These are phyloP conservation scores for Ondatra zibethicus DNA, from an alignment of 2,113 vertebrate genomes.

Conservation along the genomic window DNA sequence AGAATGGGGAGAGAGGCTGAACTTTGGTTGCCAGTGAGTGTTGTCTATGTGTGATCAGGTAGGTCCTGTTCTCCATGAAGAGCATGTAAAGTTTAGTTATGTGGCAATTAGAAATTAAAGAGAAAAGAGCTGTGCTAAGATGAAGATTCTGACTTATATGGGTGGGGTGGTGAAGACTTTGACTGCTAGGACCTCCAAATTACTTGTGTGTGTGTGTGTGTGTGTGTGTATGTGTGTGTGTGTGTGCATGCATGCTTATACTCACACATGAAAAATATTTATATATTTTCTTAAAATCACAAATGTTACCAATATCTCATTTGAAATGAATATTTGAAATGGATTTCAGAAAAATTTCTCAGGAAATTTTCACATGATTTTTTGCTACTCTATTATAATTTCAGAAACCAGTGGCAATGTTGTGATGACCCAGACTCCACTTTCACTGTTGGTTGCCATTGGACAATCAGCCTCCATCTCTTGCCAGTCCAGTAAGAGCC, in stretches of 20 bases:
- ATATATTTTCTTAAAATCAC: not conserved
- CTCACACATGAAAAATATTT: not conserved
- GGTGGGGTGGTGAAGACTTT: not conserved
- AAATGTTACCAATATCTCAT: not conserved
- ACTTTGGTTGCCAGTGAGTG: fast-evolving
- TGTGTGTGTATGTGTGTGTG: too few species aligned
- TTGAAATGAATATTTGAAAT: too few species aligned
- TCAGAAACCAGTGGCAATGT: too few species aligned
- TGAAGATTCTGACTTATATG: not conserved
- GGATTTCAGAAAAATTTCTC: not conserved
- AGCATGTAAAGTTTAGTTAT: not conserved
- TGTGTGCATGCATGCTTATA: too few species aligned
- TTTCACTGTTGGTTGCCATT: not conserved
- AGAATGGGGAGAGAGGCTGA: not conserved
- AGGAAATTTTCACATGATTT: not conserved
- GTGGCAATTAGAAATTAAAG: not conserved
- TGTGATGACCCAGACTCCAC: not conserved
- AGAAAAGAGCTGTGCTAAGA: not conserved
- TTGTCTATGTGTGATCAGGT: not conserved
- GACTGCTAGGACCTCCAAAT: not conserved
- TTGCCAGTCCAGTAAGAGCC: not conserved
- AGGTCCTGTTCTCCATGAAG: not conserved
- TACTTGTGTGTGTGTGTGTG: too few species aligned
- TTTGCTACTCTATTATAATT: not conserved
- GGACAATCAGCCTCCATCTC: not conserved